Conservation (phyloP, 2,797 vertebrate species). For the Florisuga fusca region DNA sequence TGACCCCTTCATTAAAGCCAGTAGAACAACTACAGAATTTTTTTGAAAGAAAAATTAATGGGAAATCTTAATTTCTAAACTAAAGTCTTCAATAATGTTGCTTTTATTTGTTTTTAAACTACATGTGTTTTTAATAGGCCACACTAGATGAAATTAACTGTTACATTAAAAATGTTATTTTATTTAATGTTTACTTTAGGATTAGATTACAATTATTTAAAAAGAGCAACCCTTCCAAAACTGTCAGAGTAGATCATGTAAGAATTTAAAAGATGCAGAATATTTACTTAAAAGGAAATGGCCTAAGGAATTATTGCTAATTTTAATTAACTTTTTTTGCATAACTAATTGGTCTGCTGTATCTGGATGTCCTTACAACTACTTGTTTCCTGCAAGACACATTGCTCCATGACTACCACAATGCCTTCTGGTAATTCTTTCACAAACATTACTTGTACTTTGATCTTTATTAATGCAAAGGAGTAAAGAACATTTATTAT, state of each 20-base stretch:
- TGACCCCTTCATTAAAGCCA: neutral
- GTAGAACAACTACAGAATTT: neutral
- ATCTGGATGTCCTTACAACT: neutral
- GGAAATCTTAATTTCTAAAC: neutral
- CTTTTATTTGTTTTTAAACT: constrained; percentile 7
- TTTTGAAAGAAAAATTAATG: neutral
- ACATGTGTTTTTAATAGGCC: neutral
- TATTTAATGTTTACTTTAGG: constrained; percentile 47
- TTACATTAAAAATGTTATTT: constrained; percentile 38
- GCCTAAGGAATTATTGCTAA: constrained; percentile 41
- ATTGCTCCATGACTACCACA: neutral
- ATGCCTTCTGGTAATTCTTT: constrained; percentile 52
- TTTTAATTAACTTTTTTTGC: constrained; percentile 60
- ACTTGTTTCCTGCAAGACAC: neutral
- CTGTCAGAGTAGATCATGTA: constrained; percentile 53
- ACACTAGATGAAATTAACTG: neutral
- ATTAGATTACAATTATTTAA: constrained; percentile 54
- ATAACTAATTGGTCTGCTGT: constrained; percentile 12
- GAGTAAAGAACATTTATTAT: neutral
- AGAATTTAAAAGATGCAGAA: constrained; percentile 58
- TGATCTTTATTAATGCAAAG: constrained; percentile 61
- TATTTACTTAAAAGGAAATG: constrained; percentile 67
- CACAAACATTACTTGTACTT: constrained; percentile 24
- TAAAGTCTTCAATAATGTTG: neutral
- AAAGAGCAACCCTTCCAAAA: constrained; percentile 54